Evolutionary conservation across 1,140 invertebrate genomes (phyloP).

Genomic region (Cydia splendana): DNA sequence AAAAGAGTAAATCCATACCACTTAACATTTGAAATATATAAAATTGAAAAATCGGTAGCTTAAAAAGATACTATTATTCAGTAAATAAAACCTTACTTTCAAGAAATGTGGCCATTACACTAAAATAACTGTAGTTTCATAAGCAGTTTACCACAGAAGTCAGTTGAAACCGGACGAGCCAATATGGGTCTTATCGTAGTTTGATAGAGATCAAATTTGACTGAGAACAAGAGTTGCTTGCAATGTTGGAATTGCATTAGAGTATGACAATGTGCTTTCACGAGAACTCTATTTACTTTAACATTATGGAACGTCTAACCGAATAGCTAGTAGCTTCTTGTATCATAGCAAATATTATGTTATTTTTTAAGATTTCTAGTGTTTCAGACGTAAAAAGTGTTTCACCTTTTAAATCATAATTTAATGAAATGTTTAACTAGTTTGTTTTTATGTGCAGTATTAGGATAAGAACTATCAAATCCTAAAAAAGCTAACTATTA

Average conservation of each 20-base stretch:
- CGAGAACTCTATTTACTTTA: not conserved
- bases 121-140: constrained; percentile 16
- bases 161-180: not conserved
- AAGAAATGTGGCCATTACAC: not conserved
- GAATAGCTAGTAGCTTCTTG: not conserved
- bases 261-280: not conserved
- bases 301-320: not conserved
- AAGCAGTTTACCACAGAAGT: not conserved
- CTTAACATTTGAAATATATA: not conserved
- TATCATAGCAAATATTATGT: not conserved
- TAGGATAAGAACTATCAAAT: too few species aligned
- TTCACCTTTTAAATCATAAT: too few species aligned
- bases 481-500: too few species aligned
- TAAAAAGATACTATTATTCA: not conserved
- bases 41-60: not conserved
- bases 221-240: not conserved
- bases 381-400: too few species aligned
- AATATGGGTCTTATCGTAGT: not conserved
- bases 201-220: not conserved
- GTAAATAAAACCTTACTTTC: not conserved
- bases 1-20: too few species aligned
- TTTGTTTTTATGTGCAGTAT: too few species aligned
- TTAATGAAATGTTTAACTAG: too few species aligned
- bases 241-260: not conserved
- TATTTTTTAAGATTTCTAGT: not conserved